Conservation (phyloP, 1,140 invertebrate species). For the Himalopsyche phryganea region DNA sequence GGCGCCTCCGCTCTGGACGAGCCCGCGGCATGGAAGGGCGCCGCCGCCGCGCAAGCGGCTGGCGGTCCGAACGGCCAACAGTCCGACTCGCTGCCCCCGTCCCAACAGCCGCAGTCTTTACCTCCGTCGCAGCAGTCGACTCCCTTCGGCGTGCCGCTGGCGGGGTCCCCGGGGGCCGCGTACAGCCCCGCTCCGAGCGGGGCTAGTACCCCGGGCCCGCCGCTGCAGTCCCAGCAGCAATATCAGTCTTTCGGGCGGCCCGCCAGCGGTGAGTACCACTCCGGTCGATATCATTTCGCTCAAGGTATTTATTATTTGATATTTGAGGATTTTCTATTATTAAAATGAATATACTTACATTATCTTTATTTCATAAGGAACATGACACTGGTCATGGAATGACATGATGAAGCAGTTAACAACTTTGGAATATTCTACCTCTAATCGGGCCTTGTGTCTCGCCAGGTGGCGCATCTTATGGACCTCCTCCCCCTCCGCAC, state of each 20-base stretch:
- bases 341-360: too few species aligned
- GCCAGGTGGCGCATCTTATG: slow-evolving; percentile 16
- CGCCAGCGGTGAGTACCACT: slow-evolving; percentile 12
- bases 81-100: not conserved
- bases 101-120: not conserved
- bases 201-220: slow-evolving; percentile 31
- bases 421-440: too few species aligned
- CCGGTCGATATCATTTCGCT: not conserved
- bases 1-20: slow-evolving; percentile 29
- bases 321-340: too few species aligned
- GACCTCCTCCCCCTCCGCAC: slow-evolving; percentile 28
- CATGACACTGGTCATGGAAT: too few species aligned
- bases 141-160: slow-evolving; percentile 9
- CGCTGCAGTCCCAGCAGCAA: slow-evolving; percentile 17
- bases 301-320: not conserved
- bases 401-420: too few species aligned
- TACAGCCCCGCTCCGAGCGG: slow-evolving; percentile 30
- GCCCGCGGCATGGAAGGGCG: slow-evolving; percentile 18
- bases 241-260: slow-evolving; percentile 18
- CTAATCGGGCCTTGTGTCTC: not conserved
- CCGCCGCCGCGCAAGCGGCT: slow-evolving; percentile 2
- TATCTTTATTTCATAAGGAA: too few species aligned
- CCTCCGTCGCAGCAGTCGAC: slow-evolving; percentile 3
- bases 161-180: slow-evolving; percentile 20
- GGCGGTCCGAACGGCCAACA: slow-evolving; percentile 4